These are phyloP conservation scores for Xyrauchen texanus DNA, from an alignment of 2,113 vertebrate species.

Conservation along the genomic window DNA sequence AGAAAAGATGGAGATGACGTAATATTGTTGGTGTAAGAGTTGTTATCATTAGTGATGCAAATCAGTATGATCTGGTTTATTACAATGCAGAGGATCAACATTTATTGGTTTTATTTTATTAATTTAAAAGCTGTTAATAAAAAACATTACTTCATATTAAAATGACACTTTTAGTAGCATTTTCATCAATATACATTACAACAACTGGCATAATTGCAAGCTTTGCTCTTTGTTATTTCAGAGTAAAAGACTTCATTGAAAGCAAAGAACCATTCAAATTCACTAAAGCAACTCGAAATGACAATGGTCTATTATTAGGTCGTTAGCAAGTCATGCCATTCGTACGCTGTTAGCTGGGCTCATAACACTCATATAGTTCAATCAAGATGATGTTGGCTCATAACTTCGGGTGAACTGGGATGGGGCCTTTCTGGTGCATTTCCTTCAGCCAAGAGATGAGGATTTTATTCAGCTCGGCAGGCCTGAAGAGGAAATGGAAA, in stretches of 20 bases:
- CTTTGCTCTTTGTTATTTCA: not conserved
- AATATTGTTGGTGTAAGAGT: too few relatives aligned
- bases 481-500: constrained; percentile 60
- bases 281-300: not conserved
- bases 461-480: constrained; percentile 76
- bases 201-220: not conserved
- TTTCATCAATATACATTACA: too few relatives aligned
- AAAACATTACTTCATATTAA: not conserved
- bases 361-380: too few relatives aligned
- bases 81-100: not conserved
- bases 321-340: not conserved
- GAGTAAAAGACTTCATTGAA: not conserved
- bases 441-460: constrained; percentile 79
- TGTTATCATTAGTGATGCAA: not conserved
- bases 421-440: constrained; percentile 49
- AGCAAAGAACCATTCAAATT: too few relatives aligned
- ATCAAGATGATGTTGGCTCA: constrained; percentile 18
- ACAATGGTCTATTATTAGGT: not conserved
- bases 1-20: too few relatives aligned
- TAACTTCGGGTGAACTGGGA: constrained; percentile 53
- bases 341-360: not conserved
- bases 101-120: constrained; percentile 2
- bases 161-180: not conserved
- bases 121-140: not conserved
- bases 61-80: constrained; percentile 4